Conservation (phyloP, 2,113 vertebrate species). For the Lynx canadensis region DNA sequence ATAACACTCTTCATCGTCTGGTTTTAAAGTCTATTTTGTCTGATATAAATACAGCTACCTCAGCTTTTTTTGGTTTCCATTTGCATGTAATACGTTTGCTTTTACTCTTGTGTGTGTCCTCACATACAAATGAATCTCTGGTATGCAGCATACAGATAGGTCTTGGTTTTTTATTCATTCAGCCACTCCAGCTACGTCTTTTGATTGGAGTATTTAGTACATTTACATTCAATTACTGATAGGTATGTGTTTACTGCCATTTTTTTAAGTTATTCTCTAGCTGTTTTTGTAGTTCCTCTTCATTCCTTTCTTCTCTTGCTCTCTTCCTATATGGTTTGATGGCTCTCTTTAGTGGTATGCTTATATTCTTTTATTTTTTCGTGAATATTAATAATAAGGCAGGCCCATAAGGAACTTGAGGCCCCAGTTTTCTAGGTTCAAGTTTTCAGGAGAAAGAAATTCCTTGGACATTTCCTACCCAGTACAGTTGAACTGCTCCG, state of each 20-base stretch:
- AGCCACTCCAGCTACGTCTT: background rate
- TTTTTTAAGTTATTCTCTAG: background rate
- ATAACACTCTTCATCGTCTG: background rate
- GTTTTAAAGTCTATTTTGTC: background rate
- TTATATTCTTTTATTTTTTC: background rate
- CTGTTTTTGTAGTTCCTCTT: background rate
- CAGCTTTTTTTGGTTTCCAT: background rate
- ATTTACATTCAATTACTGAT: background rate
- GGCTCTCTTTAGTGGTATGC: background rate
- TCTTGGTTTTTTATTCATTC: background rate
- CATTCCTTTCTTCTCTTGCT: background rate
- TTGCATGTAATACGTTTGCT: background rate
- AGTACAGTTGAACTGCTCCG: background rate
- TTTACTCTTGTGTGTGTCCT: background rate
- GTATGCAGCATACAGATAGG: background rate
- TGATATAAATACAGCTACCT: background rate
- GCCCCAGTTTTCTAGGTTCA: background rate
- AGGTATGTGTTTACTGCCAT: background rate
- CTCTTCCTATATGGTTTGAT: background rate
- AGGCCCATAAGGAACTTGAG: background rate
- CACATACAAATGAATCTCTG: background rate
- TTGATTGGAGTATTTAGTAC: background rate
- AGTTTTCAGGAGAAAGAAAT: background rate
- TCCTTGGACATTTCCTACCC: background rate
- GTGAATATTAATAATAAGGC: background rate